Evolutionary conservation across 64 coral and sea anemone species (phyloP).

Genomic region (Stichodactyla helianthus): DNA sequence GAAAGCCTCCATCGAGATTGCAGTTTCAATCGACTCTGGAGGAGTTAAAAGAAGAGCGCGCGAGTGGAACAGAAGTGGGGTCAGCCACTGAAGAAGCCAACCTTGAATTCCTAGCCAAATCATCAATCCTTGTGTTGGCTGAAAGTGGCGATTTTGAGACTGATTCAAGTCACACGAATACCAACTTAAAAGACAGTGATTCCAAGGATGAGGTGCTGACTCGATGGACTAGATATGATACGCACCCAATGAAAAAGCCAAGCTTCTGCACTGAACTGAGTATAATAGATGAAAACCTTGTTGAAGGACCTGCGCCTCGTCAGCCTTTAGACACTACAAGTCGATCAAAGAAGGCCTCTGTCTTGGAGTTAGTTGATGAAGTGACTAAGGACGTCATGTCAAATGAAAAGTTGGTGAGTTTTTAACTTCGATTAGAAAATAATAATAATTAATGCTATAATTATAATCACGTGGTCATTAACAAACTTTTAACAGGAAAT

Average conservation of each 20-base stretch:
- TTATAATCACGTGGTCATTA: no score
- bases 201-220: background rate
- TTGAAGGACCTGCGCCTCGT: background rate
- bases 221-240: slow-evolving; percentile 4
- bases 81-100: background rate
- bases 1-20: background rate
- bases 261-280: background rate
- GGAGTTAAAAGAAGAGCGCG: background rate
- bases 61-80: background rate
- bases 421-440: no score
- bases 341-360: background rate
- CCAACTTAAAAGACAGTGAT: background rate
- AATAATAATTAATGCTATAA: no score
- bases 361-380: slow-evolving; percentile 15
- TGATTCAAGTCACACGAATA: background rate
- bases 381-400: slow-evolving; percentile 16
- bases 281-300: slow-evolving; percentile 1
- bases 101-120: background rate
- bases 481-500: background rate
- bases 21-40: background rate
- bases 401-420: background rate
- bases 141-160: background rate
- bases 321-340: background rate
- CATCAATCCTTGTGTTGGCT: slow-evolving; percentile 5
- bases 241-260: background rate